These are phyloP conservation scores for Sinopyrophorus schimmeli DNA, from an alignment of 2,888 invertebrate species.

Conservation along the genomic window DNA sequence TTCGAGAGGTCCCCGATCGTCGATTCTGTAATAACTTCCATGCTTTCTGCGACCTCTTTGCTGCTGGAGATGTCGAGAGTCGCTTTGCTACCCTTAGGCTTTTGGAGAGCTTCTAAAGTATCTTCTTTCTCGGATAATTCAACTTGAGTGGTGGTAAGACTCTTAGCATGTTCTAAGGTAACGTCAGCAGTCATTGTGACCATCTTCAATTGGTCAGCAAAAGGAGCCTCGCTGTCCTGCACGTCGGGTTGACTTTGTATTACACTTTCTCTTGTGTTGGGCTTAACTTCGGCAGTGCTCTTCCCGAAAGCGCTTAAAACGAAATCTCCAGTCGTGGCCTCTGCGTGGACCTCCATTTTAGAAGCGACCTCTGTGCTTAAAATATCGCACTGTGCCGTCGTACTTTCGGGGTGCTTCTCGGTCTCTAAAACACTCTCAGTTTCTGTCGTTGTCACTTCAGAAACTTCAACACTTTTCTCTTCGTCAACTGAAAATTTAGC, in stretches of 20 bases:
- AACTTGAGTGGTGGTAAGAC: conserved; percentile 57
- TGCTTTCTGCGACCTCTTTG: conserved; percentile 44
- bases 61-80: conserved; percentile 43
- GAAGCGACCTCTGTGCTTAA: conserved; percentile 56
- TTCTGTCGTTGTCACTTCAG: conserved; percentile 59
- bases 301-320: not conserved
- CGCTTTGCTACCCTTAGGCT: conserved; percentile 47
- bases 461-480: conserved; percentile 49
- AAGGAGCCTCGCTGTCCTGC: conserved; percentile 45
- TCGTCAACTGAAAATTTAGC: conserved; percentile 55
- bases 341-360: conserved; percentile 42
- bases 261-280: conserved; percentile 8
- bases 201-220: conserved; percentile 22
- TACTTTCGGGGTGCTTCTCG: conserved; percentile 45
- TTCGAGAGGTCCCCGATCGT: conserved; percentile 12
- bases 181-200: conserved; percentile 50
- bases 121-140: conserved; percentile 58
- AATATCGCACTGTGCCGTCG: conserved; percentile 47
- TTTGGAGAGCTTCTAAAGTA: conserved; percentile 46
- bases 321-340: conserved; percentile 3
- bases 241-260: conserved; percentile 37
- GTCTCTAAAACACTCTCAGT: conserved; percentile 52
- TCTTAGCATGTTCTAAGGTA: conserved; percentile 50
- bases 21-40: conserved; percentile 25
- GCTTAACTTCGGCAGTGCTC: conserved; percentile 14